Conservation (phyloP, 1,140 invertebrate genomes). For the Chlorops oryzae region DNA sequence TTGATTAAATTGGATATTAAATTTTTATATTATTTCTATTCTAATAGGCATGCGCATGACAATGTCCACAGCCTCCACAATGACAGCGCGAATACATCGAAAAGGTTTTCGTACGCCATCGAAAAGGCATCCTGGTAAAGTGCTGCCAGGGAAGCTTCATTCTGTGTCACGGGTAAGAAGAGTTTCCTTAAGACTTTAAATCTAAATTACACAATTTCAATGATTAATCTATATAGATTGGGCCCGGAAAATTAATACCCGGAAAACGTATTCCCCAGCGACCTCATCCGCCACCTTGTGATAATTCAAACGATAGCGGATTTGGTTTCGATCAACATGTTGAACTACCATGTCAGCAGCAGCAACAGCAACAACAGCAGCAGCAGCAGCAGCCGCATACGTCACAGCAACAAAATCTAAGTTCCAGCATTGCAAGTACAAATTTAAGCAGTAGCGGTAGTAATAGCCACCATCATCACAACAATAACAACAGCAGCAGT, state of each 20-base stretch:
- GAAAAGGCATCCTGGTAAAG: conserved; percentile 53
- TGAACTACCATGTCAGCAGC: conserved; percentile 30
- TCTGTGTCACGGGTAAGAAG: conserved; percentile 41
- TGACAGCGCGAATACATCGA: conserved; percentile 56
- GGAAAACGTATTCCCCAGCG: conserved; percentile 47
- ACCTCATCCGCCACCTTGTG: conserved; percentile 53
- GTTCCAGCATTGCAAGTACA: conserved; percentile 12
- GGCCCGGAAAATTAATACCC: conserved; percentile 50
- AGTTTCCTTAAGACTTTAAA: background rate
- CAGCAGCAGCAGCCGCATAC: conserved; percentile 7
- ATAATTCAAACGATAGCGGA: conserved; percentile 80
- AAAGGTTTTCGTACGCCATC: conserved; percentile 53
- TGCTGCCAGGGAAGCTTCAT: conserved; percentile 51
- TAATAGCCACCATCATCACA: conserved; percentile 26
- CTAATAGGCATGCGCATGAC: conserved; percentile 61
- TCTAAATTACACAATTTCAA: background rate
- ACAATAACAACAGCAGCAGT: conserved; percentile 29
- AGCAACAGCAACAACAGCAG: conserved; percentile 10
- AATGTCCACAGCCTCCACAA: conserved; percentile 58
- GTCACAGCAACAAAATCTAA: background rate
- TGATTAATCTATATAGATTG: conserved; percentile 21
- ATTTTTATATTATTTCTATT: conserved; percentile 26
- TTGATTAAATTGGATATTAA: too few species aligned
- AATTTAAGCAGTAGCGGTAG: conserved; percentile 15
- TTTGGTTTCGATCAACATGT: conserved; percentile 64